Evolutionary conservation across 2,888 invertebrate genomes (phyloP).

Genomic region (Lordiphosa andalusiaca): DNA sequence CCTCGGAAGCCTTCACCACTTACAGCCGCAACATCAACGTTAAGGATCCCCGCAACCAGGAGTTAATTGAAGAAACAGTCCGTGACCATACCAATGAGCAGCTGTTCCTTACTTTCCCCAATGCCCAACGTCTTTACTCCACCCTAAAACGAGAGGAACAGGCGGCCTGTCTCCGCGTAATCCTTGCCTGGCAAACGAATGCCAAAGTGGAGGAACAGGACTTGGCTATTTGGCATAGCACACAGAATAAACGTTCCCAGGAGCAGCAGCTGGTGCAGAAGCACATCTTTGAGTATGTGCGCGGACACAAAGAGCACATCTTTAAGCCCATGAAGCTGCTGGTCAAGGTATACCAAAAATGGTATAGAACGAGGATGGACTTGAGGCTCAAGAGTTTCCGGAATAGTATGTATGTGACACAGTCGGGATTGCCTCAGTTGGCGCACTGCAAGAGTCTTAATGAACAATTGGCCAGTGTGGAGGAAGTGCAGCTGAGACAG

Average conservation of each 20-base stretch:
- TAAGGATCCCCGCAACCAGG: constrained; percentile 69
- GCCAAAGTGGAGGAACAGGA: constrained; percentile 42
- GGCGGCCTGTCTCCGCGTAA: constrained; percentile 53
- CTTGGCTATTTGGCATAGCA: constrained; percentile 45
- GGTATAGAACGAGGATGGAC: constrained; percentile 42
- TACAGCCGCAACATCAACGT: constrained; percentile 19
- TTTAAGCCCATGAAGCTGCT: constrained; percentile 54
- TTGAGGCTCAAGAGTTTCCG: constrained; percentile 29
- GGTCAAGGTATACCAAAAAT: constrained; percentile 52
- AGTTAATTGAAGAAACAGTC: constrained; percentile 19
- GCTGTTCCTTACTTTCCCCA: constrained; percentile 45
- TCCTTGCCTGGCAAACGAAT: constrained; percentile 47
- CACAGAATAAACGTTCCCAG: constrained; percentile 30
- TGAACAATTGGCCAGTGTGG: constrained; percentile 40
- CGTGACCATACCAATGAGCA: constrained; percentile 49
- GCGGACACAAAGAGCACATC: constrained; percentile 48
- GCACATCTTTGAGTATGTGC: constrained; percentile 51
- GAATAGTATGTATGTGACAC: constrained; percentile 52
- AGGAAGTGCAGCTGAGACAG: constrained; percentile 34
- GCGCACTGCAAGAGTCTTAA: constrained; percentile 42
- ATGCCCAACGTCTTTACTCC: constrained; percentile 39
- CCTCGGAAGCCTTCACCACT: constrained; percentile 20
- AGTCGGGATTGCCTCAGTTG: constrained; percentile 71
- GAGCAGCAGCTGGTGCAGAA: constrained; percentile 60
- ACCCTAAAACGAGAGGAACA: constrained; percentile 56